Evolutionary conservation across 1,140 invertebrate genomes (phyloP), one percentile per base, ranked within the genome.

Genomic region (Hetaerina americana): DNA sequence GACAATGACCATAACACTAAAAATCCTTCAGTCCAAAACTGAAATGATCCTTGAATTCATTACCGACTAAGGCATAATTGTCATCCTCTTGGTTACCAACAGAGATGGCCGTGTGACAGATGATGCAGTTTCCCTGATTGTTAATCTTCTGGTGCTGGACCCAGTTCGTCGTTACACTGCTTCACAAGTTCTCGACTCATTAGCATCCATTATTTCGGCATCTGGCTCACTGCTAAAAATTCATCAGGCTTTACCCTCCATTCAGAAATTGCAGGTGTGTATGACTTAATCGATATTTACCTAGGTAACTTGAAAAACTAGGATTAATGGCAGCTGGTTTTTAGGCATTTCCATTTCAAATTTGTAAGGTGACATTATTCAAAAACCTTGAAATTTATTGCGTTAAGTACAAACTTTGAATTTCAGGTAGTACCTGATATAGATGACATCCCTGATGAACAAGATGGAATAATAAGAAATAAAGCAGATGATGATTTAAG

Each of bases 81-180:
- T n/a, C n/a, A n/a, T n/a, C n/a, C n/a, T 57, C 40, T 57, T 57
- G 40, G 40, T 57, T 57, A 5, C 15, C 15, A 57, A 18, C 76
- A 85, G 86, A 75, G 87, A 88, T 78, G 84, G 83, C 1, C 80
- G 83, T 72, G 85, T 88, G 5, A 84, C 82, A 15, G 84, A 86
- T 27, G 81, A 81, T 71, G 86, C 87, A 3, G 83, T 82, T 73
- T 76, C 77, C 29, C 79, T 90, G 24, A 87, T 90, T 66, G 78
- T 79, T 75, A 82, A 84, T 31, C 78, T 90, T 22, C 77, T 90
- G 49, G 80, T 85, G 71, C 78, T 88, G 72, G 84, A 88, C 77
- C 85, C 87, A 22, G 78, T 78, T 66, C 80, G 82, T 66, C 79
- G 88, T 71, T 79, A 87, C 73, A 88, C 86, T 12, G 87, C 88